Conservation (phyloP, 2,888 invertebrate species). For the Catocala fraxini region DNA sequence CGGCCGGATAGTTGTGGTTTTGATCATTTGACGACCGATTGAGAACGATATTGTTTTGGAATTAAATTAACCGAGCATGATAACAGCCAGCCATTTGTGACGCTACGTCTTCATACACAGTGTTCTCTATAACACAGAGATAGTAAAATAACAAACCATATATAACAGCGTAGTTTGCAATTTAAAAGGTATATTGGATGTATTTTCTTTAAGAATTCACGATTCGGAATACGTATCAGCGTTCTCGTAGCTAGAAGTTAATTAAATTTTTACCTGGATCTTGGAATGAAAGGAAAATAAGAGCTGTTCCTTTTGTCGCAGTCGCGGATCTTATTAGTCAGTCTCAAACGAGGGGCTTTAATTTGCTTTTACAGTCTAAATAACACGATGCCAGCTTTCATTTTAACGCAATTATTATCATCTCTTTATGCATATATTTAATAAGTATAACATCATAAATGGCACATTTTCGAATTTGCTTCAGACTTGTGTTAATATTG, state of each 20-base stretch:
- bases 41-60: slow-evolving; percentile 29
- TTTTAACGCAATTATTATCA: background rate
- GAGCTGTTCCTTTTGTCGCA: background rate
- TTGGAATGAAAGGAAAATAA: slow-evolving; percentile 15
- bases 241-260: slow-evolving; percentile 1
- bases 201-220: background rate
- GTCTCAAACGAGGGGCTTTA: background rate
- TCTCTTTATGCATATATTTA: background rate
- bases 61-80: slow-evolving; percentile 27
- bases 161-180: too few relatives aligned
- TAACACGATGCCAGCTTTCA: background rate
- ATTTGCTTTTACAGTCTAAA: background rate
- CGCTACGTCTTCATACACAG: background rate
- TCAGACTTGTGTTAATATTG: too few relatives aligned
- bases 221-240: background rate
- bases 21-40: slow-evolving; percentile 27
- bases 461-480: too few relatives aligned
- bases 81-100: background rate
- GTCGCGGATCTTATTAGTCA: background rate
- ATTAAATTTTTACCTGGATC: slow-evolving; percentile 10
- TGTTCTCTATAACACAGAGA: too few relatives aligned
- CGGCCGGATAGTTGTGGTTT: slow-evolving; percentile 36
- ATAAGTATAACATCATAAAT: background rate
- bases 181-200: too few relatives aligned
- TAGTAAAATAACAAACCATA: too few relatives aligned